These are phyloP conservation scores for Balearica regulorum DNA, from an alignment of 2,797 vertebrate genomes.

Conservation along the genomic window DNA sequence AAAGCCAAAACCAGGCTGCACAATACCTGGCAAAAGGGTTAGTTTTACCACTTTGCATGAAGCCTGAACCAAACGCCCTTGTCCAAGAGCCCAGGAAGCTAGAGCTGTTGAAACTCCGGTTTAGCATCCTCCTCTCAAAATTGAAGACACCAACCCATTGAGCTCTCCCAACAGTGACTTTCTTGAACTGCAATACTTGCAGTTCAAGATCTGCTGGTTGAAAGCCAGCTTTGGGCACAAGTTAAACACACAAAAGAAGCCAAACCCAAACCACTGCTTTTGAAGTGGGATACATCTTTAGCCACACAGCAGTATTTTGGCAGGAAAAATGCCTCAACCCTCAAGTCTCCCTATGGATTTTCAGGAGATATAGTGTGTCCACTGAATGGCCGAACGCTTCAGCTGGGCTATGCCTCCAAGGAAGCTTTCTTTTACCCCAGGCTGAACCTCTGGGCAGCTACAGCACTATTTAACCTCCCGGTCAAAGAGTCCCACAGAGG, in stretches of 20 bases:
- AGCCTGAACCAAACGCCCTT: background rate
- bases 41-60: background rate
- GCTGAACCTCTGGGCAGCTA: background rate
- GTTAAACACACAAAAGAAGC: background rate
- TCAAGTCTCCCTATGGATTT: background rate
- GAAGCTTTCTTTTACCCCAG: background rate
- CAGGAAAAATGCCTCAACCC: background rate
- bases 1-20: background rate
- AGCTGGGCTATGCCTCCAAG: background rate
- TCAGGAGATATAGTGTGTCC: background rate
- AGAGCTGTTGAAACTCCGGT: background rate
- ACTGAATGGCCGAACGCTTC: background rate
- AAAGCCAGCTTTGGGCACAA: background rate
- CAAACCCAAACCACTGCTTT: background rate
- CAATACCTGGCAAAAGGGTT: background rate
- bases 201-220: background rate
- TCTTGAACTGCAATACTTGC: background rate
- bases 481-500: background rate
- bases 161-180: background rate
- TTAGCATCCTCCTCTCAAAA: background rate
- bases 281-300: background rate
- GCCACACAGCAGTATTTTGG: background rate
- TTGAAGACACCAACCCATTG: rapidly evolving
- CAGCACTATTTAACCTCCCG: background rate
- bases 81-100: background rate